A percentile compares a stretch with the other conserved stretches of the same genome.
Evolutionary conservation across 35 echinoderm and acorn worm species (phyloP).

Genomic region (Ophiothrix spiculata): DNA sequence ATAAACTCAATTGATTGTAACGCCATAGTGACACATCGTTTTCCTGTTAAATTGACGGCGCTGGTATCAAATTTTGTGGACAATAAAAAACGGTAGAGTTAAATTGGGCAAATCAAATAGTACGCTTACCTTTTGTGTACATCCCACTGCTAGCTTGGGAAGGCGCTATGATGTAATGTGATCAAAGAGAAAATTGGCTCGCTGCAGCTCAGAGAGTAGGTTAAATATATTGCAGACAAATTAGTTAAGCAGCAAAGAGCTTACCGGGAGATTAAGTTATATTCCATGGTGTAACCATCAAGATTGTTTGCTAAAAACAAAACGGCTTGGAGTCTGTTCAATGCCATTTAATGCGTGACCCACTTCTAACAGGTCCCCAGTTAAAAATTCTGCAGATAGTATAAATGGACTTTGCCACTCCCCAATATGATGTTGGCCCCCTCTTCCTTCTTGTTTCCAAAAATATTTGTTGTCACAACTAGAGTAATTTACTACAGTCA

Average conservation of each 20-base stretch:
- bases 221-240: slow-evolving; percentile 1
- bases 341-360: too few relatives aligned
- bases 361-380: too few relatives aligned
- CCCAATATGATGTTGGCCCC: too few relatives aligned
- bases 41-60: neutral
- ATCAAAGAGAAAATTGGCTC: neutral
- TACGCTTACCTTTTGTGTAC: neutral
- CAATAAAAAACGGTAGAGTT: slow-evolving; percentile 1
- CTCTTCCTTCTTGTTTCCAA: too few relatives aligned
- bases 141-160: too few relatives aligned
- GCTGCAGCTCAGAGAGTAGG: neutral
- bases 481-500: too few relatives aligned
- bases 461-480: too few relatives aligned
- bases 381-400: too few relatives aligned
- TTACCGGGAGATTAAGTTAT: neutral
- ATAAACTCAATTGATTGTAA: slow-evolving; percentile 5
- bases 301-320: too few relatives aligned
- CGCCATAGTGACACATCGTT: neutral
- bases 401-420: too few relatives aligned
- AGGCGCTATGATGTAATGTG: neutral
- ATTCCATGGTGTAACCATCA: too few relatives aligned
- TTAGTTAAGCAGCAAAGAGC: neutral
- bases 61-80: slow-evolving; percentile 6
- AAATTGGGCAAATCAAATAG: slow-evolving; percentile 8
- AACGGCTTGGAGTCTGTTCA: too few relatives aligned